These are phyloP conservation scores for Pachypanchax playfairii DNA, from an alignment of 2,113 vertebrate species.

Conservation along the genomic window DNA sequence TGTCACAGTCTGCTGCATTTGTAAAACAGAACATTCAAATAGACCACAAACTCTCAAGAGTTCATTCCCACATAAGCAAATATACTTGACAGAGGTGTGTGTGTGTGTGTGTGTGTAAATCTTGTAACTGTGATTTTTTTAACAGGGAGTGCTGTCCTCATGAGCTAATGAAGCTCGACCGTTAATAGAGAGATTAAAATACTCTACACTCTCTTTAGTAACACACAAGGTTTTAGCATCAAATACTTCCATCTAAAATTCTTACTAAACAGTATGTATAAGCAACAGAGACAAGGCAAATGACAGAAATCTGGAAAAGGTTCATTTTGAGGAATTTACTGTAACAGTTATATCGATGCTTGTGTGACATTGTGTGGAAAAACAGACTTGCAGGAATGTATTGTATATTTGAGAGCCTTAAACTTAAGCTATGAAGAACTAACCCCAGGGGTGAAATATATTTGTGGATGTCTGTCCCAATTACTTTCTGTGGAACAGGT, in stretches of 20 bases:
- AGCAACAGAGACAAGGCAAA: not conserved
- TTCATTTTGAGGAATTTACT: not conserved
- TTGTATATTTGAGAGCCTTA: not conserved
- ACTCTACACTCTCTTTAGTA: slow-evolving; percentile 22
- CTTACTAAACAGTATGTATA: not conserved
- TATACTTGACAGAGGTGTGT: slow-evolving; percentile 14
- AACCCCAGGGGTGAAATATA: not conserved
- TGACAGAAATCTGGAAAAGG: not conserved
- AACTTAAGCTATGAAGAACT: not conserved
- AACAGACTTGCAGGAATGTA: not conserved
- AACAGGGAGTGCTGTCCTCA: slow-evolving; percentile 18
- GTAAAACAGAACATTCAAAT: slow-evolving; percentile 60
- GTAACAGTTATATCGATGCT: too few relatives aligned
- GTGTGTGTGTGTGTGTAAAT: slow-evolving; percentile 9
- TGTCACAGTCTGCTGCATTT: slow-evolving; percentile 42
- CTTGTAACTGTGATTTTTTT: slow-evolving; percentile 36
- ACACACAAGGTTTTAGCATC: slow-evolving; percentile 18
- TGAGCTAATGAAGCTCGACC: slow-evolving; percentile 25
- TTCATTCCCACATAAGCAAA: slow-evolving; percentile 33
- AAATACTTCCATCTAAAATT: slow-evolving; percentile 10
- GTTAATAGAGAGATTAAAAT: slow-evolving; percentile 35
- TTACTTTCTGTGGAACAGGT: not conserved
- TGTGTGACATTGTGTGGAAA: too few relatives aligned
- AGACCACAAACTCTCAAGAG: slow-evolving; percentile 34
- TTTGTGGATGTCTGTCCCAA: not conserved